These are phyloP conservation scores for Camponotus floridanus DNA, from an alignment of 1,140 invertebrate species.

Conservation along the genomic window DNA sequence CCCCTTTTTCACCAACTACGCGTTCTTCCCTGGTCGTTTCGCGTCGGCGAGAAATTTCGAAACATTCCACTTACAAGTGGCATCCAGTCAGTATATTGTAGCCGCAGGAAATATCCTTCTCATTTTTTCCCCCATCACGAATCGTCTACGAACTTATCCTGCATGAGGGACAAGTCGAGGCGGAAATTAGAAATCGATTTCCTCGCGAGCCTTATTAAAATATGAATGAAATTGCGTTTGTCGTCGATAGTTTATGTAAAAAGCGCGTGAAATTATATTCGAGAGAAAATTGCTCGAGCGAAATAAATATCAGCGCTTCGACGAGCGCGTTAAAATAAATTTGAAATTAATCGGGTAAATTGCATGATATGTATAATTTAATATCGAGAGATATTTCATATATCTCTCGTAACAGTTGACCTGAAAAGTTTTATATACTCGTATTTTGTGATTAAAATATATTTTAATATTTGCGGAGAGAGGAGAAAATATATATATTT, in stretches of 20 bases:
- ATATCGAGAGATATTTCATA: neutral
- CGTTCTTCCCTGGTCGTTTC: slow-evolving; percentile 5
- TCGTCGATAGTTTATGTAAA: neutral
- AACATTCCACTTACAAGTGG: slow-evolving; percentile 42
- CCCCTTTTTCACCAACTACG: neutral
- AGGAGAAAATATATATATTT: neutral
- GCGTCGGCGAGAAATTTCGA: slow-evolving; percentile 23
- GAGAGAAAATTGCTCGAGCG: neutral
- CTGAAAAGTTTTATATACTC: neutral
- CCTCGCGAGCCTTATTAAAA: slow-evolving; percentile 8
- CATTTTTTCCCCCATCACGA: neutral
- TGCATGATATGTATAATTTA: neutral
- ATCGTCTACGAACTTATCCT: neutral
- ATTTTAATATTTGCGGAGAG: neutral
- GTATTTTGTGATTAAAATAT: neutral
- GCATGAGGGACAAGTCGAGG: neutral
- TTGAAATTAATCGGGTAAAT: neutral
- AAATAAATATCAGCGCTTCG: neutral
- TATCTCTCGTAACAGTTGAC: neutral
- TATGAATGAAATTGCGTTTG: neutral
- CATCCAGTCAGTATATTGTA: slow-evolving; percentile 3
- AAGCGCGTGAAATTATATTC: neutral
- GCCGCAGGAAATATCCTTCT: neutral
- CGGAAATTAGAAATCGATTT: slow-evolving; percentile 45
- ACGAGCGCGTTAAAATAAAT: neutral